A percentile compares a stretch with the other conserved stretches of the same genome.
These are phyloP conservation scores for Elymnias hypermnestra DNA, from an alignment of 1,140 invertebrate species.

Conservation along the genomic window DNA sequence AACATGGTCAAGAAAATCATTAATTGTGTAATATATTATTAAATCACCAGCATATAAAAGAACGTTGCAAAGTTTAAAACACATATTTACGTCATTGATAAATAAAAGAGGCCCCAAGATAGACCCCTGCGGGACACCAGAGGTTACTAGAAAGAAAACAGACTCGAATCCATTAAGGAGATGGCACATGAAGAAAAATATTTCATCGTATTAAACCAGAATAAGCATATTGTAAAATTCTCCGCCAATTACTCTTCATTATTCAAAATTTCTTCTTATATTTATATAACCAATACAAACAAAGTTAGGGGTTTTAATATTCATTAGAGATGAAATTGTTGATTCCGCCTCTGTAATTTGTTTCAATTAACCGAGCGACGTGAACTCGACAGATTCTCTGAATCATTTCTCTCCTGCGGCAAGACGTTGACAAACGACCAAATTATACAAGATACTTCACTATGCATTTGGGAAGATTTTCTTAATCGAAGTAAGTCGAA, in stretches of 20 bases:
- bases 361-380: slow-evolving; percentile 61
- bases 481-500: neutral
- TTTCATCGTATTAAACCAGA: no score
- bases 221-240: no score
- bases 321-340: slow-evolving; percentile 34
- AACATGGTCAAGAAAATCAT: no score
- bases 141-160: no score
- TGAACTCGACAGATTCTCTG: slow-evolving; percentile 55
- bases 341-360: slow-evolving; percentile 47
- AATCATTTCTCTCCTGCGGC: slow-evolving; percentile 60
- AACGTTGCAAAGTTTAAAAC: no score
- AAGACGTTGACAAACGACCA: slow-evolving; percentile 60
- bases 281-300: slow-evolving; percentile 24
- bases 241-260: slow-evolving; percentile 2
- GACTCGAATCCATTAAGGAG: no score
- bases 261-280: neutral
- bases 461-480: slow-evolving; percentile 11
- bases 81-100: no score
- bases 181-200: no score
- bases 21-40: no score
- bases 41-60: no score
- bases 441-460: slow-evolving; percentile 58
- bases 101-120: no score
- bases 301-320: slow-evolving; percentile 39
- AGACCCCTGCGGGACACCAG: no score